Evolutionary conservation across 2,113 vertebrate species (phyloP).

Genomic region (Phoxinus phoxinus): DNA sequence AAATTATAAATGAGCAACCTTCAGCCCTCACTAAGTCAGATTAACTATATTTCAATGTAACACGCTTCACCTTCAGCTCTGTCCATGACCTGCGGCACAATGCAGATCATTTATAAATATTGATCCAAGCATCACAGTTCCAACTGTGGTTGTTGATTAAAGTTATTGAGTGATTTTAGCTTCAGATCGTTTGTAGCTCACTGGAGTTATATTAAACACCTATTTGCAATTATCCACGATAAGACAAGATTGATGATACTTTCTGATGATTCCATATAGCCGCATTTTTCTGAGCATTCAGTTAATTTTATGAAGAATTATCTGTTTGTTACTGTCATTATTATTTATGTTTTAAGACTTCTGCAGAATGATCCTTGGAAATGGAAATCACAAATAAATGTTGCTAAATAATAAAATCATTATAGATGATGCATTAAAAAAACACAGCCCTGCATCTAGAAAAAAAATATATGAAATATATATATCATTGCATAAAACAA

Average conservation of each 20-base stretch:
- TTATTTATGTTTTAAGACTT: background rate
- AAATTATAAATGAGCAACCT: constrained; percentile 58
- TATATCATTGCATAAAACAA: no score
- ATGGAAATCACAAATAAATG: background rate
- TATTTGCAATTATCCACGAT: constrained; percentile 4
- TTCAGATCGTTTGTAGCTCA: constrained; percentile 8
- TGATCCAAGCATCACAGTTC: background rate
- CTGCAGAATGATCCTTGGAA: background rate
- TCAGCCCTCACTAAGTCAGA: constrained; percentile 58
- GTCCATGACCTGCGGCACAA: constrained; percentile 34
- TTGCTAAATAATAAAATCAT: background rate
- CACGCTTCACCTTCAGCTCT: constrained; percentile 59
- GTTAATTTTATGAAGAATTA: background rate
- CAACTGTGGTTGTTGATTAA: background rate
- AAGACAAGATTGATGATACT: background rate
- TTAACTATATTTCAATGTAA: constrained; percentile 58
- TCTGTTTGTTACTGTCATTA: background rate
- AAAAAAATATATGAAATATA: no score
- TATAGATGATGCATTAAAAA: background rate
- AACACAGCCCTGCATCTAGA: background rate
- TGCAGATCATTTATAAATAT: constrained; percentile 64
- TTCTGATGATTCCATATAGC: background rate
- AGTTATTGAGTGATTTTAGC: constrained; percentile 15
- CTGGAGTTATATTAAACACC: background rate
- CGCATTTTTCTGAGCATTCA: background rate